phyloP scores from a whole-genome alignment of 2,797 vertebrate genomes.

The Miopithecus talapoin region DNA sequence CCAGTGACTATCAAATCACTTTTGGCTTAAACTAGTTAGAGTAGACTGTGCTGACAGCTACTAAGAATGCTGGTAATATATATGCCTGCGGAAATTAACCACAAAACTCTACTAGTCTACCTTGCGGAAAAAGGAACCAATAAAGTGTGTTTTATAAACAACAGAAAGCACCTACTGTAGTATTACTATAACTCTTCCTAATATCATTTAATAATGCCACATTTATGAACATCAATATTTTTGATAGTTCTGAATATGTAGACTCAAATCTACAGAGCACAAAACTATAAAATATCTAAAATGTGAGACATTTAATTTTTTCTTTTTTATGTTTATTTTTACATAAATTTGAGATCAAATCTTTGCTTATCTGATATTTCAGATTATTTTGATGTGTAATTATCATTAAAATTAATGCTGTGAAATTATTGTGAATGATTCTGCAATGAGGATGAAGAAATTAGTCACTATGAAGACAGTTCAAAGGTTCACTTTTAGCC shows the following conservation, averaged over 20 bases:
- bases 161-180: not conserved
- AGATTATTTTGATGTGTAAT: not conserved
- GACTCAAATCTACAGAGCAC: not conserved
- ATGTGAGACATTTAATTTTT: not conserved
- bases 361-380: not conserved
- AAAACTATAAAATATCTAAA: not conserved
- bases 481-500: not conserved
- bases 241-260: not conserved
- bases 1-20: not conserved
- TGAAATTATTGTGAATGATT: not conserved
- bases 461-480: not conserved
- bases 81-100: not conserved
- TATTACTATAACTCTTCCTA: not conserved
- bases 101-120: not conserved
- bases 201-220: not conserved
- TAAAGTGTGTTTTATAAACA: not conserved
- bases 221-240: not conserved
- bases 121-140: not conserved
- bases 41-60: not conserved
- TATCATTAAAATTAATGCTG: not conserved
- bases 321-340: not conserved
- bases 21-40: not conserved
- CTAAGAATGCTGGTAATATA: not conserved
- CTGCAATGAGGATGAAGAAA: not conserved
- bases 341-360: not conserved